Evolutionary conservation across 2,797 vertebrate species (phyloP).

Genomic region (Bryconaethiops microstoma): DNA sequence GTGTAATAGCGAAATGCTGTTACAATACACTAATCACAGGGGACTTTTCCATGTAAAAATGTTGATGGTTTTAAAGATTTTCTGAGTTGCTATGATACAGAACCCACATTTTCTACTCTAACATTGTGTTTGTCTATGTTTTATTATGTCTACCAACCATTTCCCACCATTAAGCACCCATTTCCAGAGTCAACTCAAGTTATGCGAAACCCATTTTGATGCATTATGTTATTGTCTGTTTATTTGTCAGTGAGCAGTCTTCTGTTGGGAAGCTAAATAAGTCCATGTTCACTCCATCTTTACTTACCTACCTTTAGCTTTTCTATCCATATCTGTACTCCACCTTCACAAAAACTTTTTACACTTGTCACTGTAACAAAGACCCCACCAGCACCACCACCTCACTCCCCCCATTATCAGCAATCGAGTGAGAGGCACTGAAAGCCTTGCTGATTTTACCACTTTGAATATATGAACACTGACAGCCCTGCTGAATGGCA

Average conservation of each 20-base stretch:
- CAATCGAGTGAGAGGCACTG: slow-evolving; percentile 7
- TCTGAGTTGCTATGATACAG: no score
- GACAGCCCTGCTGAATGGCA: slow-evolving; percentile 6
- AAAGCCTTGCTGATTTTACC: slow-evolving; percentile 21
- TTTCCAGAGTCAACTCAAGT: background rate
- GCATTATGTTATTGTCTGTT: background rate
- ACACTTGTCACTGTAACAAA: slow-evolving; percentile 11
- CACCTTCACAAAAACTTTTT: background rate
- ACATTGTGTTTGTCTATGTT: background rate
- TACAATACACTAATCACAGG: no score
- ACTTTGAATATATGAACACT: background rate
- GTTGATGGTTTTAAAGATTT: no score
- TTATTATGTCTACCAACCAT: background rate
- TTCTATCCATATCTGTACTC: background rate
- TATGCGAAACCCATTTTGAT: no score
- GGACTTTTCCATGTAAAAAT: no score
- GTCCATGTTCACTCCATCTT: background rate
- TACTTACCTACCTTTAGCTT: background rate
- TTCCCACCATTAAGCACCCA: background rate
- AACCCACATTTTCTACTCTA: background rate
- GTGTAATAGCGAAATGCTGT: no score
- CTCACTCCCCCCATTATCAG: background rate
- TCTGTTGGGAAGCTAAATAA: no score
- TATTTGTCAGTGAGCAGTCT: background rate
- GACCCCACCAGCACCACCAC: background rate